Evolutionary conservation across 2,113 vertebrate species (phyloP), one percentile per base, ranked within the genome.

Genomic region (Sander vitreus): DNA sequence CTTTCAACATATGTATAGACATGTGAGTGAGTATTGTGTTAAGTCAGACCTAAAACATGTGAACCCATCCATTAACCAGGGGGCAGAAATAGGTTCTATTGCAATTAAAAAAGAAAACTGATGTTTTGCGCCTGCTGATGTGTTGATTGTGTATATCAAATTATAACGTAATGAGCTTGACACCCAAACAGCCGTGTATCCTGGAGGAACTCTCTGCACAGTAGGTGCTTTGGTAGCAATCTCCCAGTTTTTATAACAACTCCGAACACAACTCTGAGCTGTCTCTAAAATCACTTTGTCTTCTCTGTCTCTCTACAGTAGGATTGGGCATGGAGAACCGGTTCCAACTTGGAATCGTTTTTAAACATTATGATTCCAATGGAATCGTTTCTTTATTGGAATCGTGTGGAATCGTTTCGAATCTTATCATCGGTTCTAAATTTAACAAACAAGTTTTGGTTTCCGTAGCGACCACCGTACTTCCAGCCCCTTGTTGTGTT

Each of bases 201-300:
- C 82, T 78, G 14, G 73, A 76, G 83, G 83, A 86, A 43, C 62
- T 62, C 43, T 65, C 25, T 6, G 27, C 73, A 72, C 86, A 77
- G 68, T 63, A 30, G 72, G 81, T 60, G 83, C 53, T 85, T 78
- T 69, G 70, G 70, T 86, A 83, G 39, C 50, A 78, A 72, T 76
- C 30, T 30, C 50, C 6, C 45, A 43, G 43, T 74, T 88, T 88
- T 80, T 23, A 48, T 75, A 86, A 67, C 76, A 77, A 75, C 55
- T 53, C 53, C 10, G 18, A 67, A 69, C 47, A 70, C 59, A 15
- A 53, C 70, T 72, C 25, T 3, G 39, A 82, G 68, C 78, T 75
- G 82, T 80, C 68, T 53, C 73, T 36, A 19, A 85, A 79, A 76
- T 73, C 86, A 59, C 75, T 84, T 70, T 55, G 65, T 78, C 84